Evolutionary conservation across 2,797 vertebrate species (phyloP).

Genomic region (Hyperoplus lanceolatus): DNA sequence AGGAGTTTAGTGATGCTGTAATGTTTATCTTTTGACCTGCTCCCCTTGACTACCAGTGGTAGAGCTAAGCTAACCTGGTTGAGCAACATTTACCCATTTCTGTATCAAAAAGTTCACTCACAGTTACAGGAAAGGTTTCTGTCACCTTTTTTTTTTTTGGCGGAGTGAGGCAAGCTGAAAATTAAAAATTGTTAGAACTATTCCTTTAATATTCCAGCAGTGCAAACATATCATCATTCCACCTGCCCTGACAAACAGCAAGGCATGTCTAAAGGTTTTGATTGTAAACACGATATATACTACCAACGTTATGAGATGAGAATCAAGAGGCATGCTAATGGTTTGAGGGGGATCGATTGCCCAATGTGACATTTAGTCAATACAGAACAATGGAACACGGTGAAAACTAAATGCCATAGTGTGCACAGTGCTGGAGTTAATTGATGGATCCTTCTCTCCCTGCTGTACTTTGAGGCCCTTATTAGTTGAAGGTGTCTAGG

Average conservation of each 20-base stretch:
- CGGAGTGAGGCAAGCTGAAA: too few relatives aligned
- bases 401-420: slow-evolving; percentile 78
- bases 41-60: too few relatives aligned
- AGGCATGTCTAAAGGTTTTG: slow-evolving; percentile 10
- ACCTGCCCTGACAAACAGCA: slow-evolving; percentile 49
- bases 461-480: slow-evolving; percentile 72
- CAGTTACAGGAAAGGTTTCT: too few relatives aligned
- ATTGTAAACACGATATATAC: slow-evolving; percentile 49
- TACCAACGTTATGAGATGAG: slow-evolving; percentile 62
- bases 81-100: too few relatives aligned
- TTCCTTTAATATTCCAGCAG: slow-evolving; percentile 21
- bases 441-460: slow-evolving; percentile 72
- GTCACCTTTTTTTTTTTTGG: too few relatives aligned
- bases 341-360: slow-evolving; percentile 61
- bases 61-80: too few relatives aligned
- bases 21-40: too few relatives aligned
- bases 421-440: slow-evolving; percentile 72
- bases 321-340: slow-evolving; percentile 69
- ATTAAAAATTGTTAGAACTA: too few relatives aligned
- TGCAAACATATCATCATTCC: slow-evolving; percentile 50
- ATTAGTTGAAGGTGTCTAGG: slow-evolving; percentile 71
- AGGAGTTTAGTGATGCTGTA: too few relatives aligned
- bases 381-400: slow-evolving; percentile 73
- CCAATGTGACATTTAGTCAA: slow-evolving; percentile 76
- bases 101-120: too few relatives aligned